phyloP scores from a whole-genome alignment of 2,888 invertebrate genomes.

The Limnephilus marmoratus region DNA sequence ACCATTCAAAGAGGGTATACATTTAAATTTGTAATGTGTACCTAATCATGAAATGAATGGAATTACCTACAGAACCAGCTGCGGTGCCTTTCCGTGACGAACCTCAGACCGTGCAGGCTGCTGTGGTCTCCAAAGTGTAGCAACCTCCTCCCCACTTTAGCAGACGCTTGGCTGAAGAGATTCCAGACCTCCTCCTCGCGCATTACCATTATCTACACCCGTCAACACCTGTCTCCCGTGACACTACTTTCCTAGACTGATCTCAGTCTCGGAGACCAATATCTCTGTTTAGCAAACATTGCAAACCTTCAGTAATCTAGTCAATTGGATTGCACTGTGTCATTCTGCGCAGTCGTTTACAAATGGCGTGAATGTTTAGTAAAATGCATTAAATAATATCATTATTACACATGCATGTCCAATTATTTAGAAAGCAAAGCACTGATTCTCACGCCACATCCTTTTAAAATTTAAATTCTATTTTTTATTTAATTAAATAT shows the following conservation, averaged over 20 bases:
- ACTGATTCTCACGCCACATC: background rate
- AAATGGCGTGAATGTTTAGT: background rate
- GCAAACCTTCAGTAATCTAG: background rate
- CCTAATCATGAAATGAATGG: background rate
- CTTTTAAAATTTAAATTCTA: background rate
- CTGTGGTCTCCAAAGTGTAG: conserved; percentile 71
- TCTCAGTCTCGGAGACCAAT: background rate
- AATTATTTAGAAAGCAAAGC: background rate
- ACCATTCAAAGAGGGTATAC: background rate
- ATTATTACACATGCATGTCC: background rate
- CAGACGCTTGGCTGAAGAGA: background rate
- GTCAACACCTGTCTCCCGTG: background rate
- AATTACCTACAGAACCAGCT: conserved; percentile 77
- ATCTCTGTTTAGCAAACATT: background rate
- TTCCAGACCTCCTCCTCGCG: background rate
- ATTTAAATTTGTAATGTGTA: background rate
- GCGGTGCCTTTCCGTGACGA: conserved; percentile 75
- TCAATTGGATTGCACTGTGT: background rate
- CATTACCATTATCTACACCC: background rate
- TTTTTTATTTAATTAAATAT: background rate
- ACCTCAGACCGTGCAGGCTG: conserved; percentile 77
- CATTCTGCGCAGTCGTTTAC: background rate
- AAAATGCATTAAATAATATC: background rate
- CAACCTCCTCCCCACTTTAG: conserved; percentile 65
- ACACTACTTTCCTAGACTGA: background rate